These are phyloP conservation scores for Drosophila tripunctata DNA, from an alignment of 2,888 invertebrate genomes.

Conservation along the genomic window DNA sequence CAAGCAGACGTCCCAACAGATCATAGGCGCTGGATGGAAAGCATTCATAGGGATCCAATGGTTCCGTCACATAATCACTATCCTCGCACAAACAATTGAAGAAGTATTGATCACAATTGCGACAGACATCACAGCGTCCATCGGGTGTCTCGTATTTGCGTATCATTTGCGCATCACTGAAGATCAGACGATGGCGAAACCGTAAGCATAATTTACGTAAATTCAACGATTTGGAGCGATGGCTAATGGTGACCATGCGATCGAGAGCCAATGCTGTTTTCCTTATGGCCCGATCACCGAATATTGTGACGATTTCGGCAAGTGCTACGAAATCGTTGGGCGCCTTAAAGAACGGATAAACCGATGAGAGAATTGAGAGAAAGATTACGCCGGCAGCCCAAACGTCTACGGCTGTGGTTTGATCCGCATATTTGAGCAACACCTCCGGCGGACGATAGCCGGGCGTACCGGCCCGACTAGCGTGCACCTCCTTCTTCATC, in stretches of 20 bases:
- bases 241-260: conserved; percentile 86
- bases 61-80: conserved; percentile 72
- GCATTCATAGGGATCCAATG: conserved; percentile 78
- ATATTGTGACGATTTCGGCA: conserved; percentile 92
- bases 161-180: conserved; percentile 75
- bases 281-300: conserved; percentile 89
- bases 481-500: conserved; percentile 87
- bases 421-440: conserved; percentile 90
- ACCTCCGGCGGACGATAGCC: conserved; percentile 96
- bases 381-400: conserved; percentile 96
- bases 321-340: conserved; percentile 91
- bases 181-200: conserved; percentile 82
- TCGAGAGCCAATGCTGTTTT: conserved; percentile 88
- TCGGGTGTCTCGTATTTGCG: conserved; percentile 73
- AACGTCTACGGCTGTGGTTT: conserved; percentile 93
- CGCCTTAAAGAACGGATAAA: conserved; percentile 94
- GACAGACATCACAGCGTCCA: conserved; percentile 80
- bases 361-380: conserved; percentile 89
- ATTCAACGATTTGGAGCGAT: conserved; percentile 85
- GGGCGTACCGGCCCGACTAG: conserved; percentile 94
- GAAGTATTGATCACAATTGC: conserved; percentile 83
- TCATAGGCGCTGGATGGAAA: conserved; percentile 91
- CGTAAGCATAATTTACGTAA: conserved; percentile 84
- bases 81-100: conserved; percentile 84
- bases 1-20: conserved; percentile 89